Evolutionary conservation across 2,888 invertebrate genomes (phyloP).

Genomic region (Drosophila cognata): DNA sequence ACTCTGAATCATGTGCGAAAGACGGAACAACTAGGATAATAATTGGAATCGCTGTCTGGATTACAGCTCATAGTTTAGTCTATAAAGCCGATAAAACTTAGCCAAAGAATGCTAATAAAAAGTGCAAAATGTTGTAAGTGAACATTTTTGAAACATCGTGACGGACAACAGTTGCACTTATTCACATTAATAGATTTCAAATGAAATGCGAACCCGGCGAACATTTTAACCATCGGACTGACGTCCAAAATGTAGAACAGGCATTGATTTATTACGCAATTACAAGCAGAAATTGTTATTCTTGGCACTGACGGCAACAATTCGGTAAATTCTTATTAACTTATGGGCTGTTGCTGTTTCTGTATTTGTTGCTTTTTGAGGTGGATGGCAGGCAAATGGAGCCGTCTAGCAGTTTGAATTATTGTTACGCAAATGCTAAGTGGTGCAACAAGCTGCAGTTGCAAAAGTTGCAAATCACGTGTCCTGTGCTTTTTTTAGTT

Average conservation of each 20-base stretch:
- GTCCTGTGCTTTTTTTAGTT: conserved; percentile 13
- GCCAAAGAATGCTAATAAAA: background rate
- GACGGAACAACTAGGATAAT: background rate
- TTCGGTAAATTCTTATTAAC: conserved; percentile 24
- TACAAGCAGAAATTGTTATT: conserved; percentile 54
- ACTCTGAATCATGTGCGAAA: background rate
- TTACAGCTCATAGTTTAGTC: background rate
- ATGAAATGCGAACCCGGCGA: conserved; percentile 30
- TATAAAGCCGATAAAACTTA: background rate
- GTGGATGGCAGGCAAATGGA: conserved; percentile 22
- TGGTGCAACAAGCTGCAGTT: conserved; percentile 45
- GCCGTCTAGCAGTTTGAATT: conserved; percentile 16
- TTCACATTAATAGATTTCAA: conserved; percentile 48
- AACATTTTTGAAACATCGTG: conserved; percentile 1
- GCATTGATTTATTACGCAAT: conserved; percentile 75
- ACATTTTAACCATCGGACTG: conserved; percentile 43
- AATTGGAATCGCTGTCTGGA: background rate
- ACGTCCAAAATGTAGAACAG: conserved; percentile 63
- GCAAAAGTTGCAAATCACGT: conserved; percentile 24
- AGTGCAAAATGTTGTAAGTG: background rate
- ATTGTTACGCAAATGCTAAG: conserved; percentile 23
- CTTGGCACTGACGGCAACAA: conserved; percentile 24
- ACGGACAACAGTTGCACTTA: conserved; percentile 49
- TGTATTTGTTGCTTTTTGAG: conserved; percentile 3
- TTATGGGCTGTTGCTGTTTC: conserved; percentile 10